Base-by-base conservation (phyloP, 2,797 vertebrate species). In the Allobates femoralis region DNA sequence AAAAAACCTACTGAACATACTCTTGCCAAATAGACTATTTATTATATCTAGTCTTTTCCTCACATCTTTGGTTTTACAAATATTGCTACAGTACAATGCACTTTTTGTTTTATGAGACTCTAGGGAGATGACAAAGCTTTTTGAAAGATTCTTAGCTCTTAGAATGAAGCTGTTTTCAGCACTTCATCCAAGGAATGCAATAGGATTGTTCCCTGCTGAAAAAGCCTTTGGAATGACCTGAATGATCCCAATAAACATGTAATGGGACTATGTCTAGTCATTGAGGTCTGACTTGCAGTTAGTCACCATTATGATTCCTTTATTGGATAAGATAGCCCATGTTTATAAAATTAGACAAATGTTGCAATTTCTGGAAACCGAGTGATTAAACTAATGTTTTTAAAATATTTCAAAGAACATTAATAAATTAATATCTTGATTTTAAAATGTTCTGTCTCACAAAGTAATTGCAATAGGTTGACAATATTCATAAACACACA, bases 241-340 rank as follows among this genome's bases (percentile, higher is more conserved):
- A 30, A n/a, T 79, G 86, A 69, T 79, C 81, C 81, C 74, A 87
- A 87, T 87, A 87, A 87, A 83, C 73, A 2, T 79, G 53, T 83
- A 78, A 83, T 83, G 64, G 86, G 78, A 62, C 64, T 62, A 34
- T 67, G 74, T 78, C 86, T 87, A 26, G 37, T 34, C 46, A 56
- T 67, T 71, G 26, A 64, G 78, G 74, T 78, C 64, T 37, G 64
- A 18, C 50, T 87, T 77, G 28, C 56, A 55, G 86, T 87, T 87
- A 87, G 51, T 87, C 86, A 83, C 81, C 86, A 83, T 21, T 82
- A 77, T 41, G 30, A 77, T 56, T 37, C 60, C 56, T 81, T 81
- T 66, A 76, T 81, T 86, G 46, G 11, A 80, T 75, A 73, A 60
- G 53, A 56, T 60, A 32, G 58, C 37, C 28, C 37, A 34, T 34